phyloP scores from a whole-genome alignment of 2,888 invertebrate species.

The Rhorus exstirpatorius region DNA sequence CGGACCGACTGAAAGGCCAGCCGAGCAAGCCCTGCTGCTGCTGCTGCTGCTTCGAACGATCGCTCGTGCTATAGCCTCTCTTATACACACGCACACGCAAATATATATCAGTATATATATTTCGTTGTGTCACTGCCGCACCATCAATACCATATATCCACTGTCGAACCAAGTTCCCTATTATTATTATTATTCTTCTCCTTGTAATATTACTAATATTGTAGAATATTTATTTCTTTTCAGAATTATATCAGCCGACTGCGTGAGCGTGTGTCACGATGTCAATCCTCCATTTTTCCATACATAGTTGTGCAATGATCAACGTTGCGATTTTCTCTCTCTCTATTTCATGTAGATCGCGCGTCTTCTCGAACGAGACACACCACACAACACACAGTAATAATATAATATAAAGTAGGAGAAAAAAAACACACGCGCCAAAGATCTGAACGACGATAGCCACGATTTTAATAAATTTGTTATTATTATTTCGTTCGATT shows the following conservation, averaged over 20 bases:
- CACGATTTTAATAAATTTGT: background rate
- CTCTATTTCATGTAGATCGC: background rate
- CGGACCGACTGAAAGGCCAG: conserved; percentile 64
- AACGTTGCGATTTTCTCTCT: background rate
- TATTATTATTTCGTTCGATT: background rate
- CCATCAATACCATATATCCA: background rate
- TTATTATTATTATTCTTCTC: background rate
- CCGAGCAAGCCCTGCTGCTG: background rate
- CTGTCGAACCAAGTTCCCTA: background rate
- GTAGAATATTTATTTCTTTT: background rate
- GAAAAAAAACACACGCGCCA: background rate
- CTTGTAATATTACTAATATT: background rate
- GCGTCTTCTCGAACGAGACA: background rate
- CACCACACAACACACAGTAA: background rate
- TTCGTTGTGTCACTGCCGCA: conserved; percentile 35
- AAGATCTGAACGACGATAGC: background rate
- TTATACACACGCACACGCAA: conserved; percentile 27
- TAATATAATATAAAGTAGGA: background rate
- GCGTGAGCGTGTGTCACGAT: no score
- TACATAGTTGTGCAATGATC: background rate
- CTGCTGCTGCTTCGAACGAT: conserved; percentile 55
- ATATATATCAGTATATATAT: conserved; percentile 1
- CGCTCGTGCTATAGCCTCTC: conserved; percentile 28
- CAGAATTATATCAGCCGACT: no score
- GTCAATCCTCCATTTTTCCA: background rate